Base-by-base conservation (phyloP, 2,113 vertebrate species). In the Barnardius zonarius region DNA sequence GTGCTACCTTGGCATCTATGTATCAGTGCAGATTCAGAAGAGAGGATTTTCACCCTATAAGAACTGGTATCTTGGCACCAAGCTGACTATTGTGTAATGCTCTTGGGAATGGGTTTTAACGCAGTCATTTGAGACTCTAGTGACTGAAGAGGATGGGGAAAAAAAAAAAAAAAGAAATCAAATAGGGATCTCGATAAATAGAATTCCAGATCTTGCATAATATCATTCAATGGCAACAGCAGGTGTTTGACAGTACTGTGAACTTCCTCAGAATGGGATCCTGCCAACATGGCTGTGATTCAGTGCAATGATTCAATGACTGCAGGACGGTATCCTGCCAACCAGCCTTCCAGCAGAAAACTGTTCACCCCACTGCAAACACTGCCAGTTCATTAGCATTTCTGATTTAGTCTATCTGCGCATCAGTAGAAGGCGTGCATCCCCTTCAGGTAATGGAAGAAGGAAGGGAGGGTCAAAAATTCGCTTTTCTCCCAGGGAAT, bases 261-360 rank as follows among this genome's bases (percentile, higher is more conserved):
- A 97, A 98, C 97, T 98, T 98, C 97, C 98, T 98, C 97, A 94
- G 98, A 98, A 98, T 97, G 97, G 95, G 98, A 98, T 97, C 94
- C 97, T 98, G 98, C 96, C 98, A 97, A 97, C 69, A 97, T 97
- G 97, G 97, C 97, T 97, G 94, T 98, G 97, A 98, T 98, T 98
- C 98, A 98, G 95, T 91, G 93, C 95, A 97, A 96, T 98, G 98
- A 98, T 97, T 98, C 98, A 98, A 97, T 67, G 43, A 93, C 97
- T 94, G 96, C 51, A 88, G 96, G 96, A 95, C 93, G 88, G 95
- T 96, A 81, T 41, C 63, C 92, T 97, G 98, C 97, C 97, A 98
- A 97, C 92, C 84, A 83, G 82, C 83, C 96, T 97, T 97, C 96
- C 94, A 96, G 97, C 74, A 88, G 86, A 92, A 96, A 97, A 96